These are phyloP conservation scores for Phacellophora camtschatica DNA, from an alignment of 30 jellyfish, hydroid and myxozoan species.

Conservation along the genomic window DNA sequence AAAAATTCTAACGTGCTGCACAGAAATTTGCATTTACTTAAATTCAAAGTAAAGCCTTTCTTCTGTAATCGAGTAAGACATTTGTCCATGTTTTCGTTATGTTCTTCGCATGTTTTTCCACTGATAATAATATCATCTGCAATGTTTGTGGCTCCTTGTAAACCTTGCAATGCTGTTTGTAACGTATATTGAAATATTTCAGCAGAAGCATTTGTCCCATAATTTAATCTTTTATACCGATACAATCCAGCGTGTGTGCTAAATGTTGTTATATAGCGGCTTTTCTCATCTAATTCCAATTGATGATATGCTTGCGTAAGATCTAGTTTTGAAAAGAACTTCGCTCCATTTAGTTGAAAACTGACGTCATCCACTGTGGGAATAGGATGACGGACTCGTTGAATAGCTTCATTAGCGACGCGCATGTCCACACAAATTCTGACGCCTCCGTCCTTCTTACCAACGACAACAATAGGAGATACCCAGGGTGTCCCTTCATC, in stretches of 20 bases:
- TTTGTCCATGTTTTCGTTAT: no score
- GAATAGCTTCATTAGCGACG: slow-evolving; percentile 19
- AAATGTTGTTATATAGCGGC: slow-evolving; percentile 1
- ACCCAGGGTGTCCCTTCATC: slow-evolving; percentile 19
- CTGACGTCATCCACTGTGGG: no score
- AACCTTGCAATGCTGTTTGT: slow-evolving; percentile 2
- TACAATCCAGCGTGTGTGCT: neutral
- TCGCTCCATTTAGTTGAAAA: slow-evolving; percentile 14
- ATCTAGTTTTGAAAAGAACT: neutral
- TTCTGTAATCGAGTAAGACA: no score
- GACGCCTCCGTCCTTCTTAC: slow-evolving; percentile 7
- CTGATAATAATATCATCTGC: slow-evolving; percentile 6
- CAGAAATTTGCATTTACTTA: no score
- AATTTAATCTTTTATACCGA: neutral
- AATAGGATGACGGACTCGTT: no score
- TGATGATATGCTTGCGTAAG: slow-evolving; percentile 22
- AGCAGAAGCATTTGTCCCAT: slow-evolving; percentile 16
- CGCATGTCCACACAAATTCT: slow-evolving; percentile 41
- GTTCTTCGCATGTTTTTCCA: no score
- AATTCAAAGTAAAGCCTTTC: no score
- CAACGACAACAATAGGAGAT: slow-evolving; percentile 10
- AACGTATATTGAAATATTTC: slow-evolving; percentile 9
- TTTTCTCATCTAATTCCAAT: slow-evolving; percentile 16
- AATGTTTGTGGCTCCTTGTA: slow-evolving; percentile 1
- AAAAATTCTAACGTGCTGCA: no score